phyloP scores from a whole-genome alignment of 2,113 vertebrate genomes.

The Nyctereutes procyonoides region DNA sequence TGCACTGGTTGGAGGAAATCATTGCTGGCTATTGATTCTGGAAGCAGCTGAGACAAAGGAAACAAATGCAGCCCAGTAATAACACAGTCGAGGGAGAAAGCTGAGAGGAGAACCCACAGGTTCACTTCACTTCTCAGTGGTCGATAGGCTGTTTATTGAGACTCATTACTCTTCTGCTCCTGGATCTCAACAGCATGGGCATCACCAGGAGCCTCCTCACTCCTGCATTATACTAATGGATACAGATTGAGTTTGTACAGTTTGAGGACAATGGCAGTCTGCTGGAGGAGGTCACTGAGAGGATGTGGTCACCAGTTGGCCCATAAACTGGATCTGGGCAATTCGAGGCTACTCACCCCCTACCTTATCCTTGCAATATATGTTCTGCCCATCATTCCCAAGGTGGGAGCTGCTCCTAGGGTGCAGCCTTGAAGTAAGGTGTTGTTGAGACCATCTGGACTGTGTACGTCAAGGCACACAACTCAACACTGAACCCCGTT shows the following conservation, averaged over 20 bases:
- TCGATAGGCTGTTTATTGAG: constrained; percentile 79
- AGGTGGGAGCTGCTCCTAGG: neutral
- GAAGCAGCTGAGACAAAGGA: constrained; percentile 68
- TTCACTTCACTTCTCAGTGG: constrained; percentile 78
- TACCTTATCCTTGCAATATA: neutral
- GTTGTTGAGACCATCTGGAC: neutral
- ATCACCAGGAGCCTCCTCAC: constrained; percentile 48
- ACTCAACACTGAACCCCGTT: neutral
- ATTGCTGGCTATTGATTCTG: constrained; percentile 44
- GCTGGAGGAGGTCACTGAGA: neutral
- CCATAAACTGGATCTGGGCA: neutral
- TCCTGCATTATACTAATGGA: constrained; percentile 65
- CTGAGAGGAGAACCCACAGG: constrained; percentile 71
- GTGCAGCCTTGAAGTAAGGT: neutral
- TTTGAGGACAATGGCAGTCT: constrained; percentile 49
- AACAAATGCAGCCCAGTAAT: constrained; percentile 60
- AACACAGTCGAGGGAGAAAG: constrained; percentile 43
- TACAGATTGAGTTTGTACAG: constrained; percentile 57
- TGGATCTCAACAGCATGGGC: constrained; percentile 71
- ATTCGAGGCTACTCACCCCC: neutral
- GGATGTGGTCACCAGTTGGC: neutral
- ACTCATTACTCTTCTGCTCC: constrained; percentile 78
- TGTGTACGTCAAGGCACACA: neutral
- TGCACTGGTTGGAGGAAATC: neutral
- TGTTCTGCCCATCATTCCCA: neutral